phyloP scores from a whole-genome alignment of 2,113 vertebrate genomes.

The Dromiciops gliroides region DNA sequence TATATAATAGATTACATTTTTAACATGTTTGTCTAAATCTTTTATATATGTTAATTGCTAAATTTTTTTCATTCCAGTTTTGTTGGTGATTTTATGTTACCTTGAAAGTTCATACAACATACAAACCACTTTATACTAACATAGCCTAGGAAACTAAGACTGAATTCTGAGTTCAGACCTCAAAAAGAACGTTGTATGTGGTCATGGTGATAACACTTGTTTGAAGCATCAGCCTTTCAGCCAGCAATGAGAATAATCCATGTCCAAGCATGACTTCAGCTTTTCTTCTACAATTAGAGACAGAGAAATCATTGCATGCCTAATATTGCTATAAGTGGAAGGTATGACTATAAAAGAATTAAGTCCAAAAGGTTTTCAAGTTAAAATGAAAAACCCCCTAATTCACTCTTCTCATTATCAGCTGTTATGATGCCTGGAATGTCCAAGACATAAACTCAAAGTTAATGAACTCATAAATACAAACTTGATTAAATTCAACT shows the following conservation, averaged over 20 bases:
- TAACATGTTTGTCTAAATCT: slow-evolving; percentile 32
- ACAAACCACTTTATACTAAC: slow-evolving; percentile 69
- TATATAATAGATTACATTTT: slow-evolving; percentile 4
- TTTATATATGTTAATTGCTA: slow-evolving; percentile 48
- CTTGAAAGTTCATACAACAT: slow-evolving; percentile 73
- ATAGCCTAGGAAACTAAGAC: slow-evolving; percentile 75
- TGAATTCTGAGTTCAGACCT: slow-evolving; percentile 87
- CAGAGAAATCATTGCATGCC: slow-evolving; percentile 53
- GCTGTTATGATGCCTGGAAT: not conserved
- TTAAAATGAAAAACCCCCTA: slow-evolving; percentile 27
- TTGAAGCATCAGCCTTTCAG: slow-evolving; percentile 95
- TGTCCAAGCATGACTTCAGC: slow-evolving; percentile 97
- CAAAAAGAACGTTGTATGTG: slow-evolving; percentile 97
- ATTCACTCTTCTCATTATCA: slow-evolving; percentile 6
- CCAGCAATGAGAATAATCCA: slow-evolving; percentile 95
- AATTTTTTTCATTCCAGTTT: not conserved
- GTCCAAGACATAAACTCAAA: not conserved
- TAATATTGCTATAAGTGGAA: slow-evolving; percentile 25
- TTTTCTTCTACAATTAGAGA: slow-evolving; percentile 91
- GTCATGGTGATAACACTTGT: slow-evolving; percentile 94
- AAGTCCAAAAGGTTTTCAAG: slow-evolving; percentile 21
- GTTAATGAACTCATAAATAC: not conserved
- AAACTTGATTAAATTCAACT: not conserved
- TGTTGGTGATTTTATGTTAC: slow-evolving; percentile 46
- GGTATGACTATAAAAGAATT: not conserved